These are phyloP conservation scores for Podarcis raffonei DNA, from an alignment of 2,113 vertebrate species.

Conservation along the genomic window DNA sequence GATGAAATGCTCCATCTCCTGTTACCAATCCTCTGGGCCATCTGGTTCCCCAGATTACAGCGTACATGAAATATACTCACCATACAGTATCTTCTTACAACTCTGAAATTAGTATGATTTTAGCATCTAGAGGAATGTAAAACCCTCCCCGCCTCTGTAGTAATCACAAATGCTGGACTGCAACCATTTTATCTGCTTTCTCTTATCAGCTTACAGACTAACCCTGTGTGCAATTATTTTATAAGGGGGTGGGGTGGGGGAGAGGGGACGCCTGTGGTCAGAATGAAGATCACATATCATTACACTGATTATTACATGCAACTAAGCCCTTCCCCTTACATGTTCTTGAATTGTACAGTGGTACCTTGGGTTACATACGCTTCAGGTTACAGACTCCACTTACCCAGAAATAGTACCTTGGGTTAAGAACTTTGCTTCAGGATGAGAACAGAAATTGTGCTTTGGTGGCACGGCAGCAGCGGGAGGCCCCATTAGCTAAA, in stretches of 20 bases:
- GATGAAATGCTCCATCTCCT: slow-evolving; percentile 14
- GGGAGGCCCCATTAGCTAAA: too few relatives aligned
- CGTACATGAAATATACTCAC: slow-evolving; percentile 26
- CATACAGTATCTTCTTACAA: not conserved
- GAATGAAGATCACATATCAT: not conserved
- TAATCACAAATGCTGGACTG: slow-evolving; percentile 11
- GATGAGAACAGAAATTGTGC: too few relatives aligned
- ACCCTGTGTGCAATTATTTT: not conserved
- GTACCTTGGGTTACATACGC: too few relatives aligned
- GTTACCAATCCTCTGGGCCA: slow-evolving; percentile 12
- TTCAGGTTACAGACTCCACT: too few relatives aligned
- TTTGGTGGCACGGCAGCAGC: too few relatives aligned
- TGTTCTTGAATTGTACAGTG: not conserved
- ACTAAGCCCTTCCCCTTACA: not conserved
- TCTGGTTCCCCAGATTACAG: slow-evolving; percentile 24
- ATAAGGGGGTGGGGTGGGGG: not conserved
- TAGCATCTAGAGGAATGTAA: slow-evolving; percentile 7
- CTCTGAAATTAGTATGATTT: slow-evolving; percentile 30
- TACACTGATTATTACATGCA: not conserved
- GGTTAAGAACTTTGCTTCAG: too few relatives aligned
- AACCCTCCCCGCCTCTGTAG: not conserved
- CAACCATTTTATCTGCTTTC: not conserved
- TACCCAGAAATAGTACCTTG: too few relatives aligned
- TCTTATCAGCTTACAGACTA: not conserved
- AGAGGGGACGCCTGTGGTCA: not conserved